phyloP scores from a whole-genome alignment of 2,113 vertebrate species.

The Callospermophilus lateralis region DNA sequence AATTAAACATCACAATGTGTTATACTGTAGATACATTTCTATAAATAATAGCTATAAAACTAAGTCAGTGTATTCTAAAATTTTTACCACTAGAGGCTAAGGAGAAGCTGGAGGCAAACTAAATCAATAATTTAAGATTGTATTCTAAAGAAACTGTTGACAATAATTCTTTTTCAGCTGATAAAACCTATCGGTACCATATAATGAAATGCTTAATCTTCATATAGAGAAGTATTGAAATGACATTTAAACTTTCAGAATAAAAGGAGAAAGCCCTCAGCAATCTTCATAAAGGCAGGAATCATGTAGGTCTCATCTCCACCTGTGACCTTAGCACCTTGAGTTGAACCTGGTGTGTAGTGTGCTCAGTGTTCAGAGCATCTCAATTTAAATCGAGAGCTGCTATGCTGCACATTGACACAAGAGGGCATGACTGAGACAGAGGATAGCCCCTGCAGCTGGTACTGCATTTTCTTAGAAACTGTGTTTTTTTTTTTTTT shows the following conservation, averaged over 20 bases:
- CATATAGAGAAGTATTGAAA: neutral
- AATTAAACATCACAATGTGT: slow-evolving; percentile 14
- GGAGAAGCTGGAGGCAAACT: neutral
- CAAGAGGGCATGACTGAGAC: slow-evolving; percentile 53
- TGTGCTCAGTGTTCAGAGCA: neutral
- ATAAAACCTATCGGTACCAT: neutral
- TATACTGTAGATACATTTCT: slow-evolving; percentile 29
- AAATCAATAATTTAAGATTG: slow-evolving; percentile 28
- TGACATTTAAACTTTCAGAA: slow-evolving; percentile 14
- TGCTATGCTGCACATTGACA: neutral
- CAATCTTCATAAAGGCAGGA: neutral
- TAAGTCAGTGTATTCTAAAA: slow-evolving; percentile 29
- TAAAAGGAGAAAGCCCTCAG: neutral
- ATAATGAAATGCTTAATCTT: neutral
- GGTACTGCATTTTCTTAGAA: neutral
- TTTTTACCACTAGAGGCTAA: neutral
- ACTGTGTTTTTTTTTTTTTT: slow-evolving; percentile 61
- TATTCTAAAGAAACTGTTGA: slow-evolving; percentile 1
- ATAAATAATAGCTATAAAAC: slow-evolving; percentile 43
- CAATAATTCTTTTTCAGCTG: neutral
- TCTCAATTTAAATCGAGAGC: neutral
- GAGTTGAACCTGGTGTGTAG: neutral
- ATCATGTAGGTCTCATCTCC: neutral
- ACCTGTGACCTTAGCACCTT: neutral
- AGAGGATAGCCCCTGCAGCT: neutral